Evolutionary conservation across 2,888 invertebrate species (phyloP), one percentile per base, ranked within the genome.

Genomic region (Fragum fragum): DNA sequence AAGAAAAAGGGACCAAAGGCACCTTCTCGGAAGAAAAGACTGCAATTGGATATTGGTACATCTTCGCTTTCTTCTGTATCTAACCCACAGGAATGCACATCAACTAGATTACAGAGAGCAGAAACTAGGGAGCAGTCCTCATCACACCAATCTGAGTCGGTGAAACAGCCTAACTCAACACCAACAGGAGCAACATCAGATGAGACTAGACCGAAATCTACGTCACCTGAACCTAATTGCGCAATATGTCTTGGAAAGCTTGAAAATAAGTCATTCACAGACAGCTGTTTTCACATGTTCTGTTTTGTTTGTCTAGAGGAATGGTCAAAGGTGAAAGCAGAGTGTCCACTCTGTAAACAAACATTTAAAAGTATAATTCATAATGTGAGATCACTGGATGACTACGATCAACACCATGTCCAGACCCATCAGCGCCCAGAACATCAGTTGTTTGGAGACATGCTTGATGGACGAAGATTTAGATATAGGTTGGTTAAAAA

Each of bases 291-390:
- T 94, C 99, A 99, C 95, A 97, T 97, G 93, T 99, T 99, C 94
- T 99, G 99, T 94, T 99, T 98, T 93, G 97, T 96, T 87, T 99
- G 99, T 93, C 95, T 99, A 39, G 95, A 98, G 81, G 97, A 98
- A 92, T 99, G 99, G 99, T 98, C 98, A 76, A 98, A 97, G 96
- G 97, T 98, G 18, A 98, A 98, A 95, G 96, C 98, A 0, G 89
- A 89, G 68, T 89, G 89, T 77, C 99, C 99, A 0, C 95, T 99
- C 0, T 99, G 99, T 95, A 99, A 99, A 93, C 97, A 98, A 93
- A 96, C 96, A 3, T 99, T 99, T 94, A 97, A 97, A 90, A 97
- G 97, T 9, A 99, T 99, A 78, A 97, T 98, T 82, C 98, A 98
- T 95, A 98, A 98, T 96, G 97, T 98, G 3, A 96, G 97, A 88